These are phyloP conservation scores for Fulmarus glacialis DNA, from an alignment of 2,113 vertebrate genomes.

Conservation along the genomic window DNA sequence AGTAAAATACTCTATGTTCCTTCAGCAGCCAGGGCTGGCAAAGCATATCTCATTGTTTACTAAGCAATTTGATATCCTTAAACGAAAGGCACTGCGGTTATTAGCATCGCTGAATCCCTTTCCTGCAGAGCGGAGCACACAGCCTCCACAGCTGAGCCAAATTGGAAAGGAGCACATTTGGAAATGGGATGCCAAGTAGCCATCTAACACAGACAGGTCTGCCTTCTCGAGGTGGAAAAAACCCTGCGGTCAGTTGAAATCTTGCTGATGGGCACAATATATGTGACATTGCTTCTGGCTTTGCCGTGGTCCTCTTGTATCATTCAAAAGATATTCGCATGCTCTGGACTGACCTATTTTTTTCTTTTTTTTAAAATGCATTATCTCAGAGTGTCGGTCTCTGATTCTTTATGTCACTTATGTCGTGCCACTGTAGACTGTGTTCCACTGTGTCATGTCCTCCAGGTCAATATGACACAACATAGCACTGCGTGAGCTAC, in stretches of 20 bases:
- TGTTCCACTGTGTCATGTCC: not conserved
- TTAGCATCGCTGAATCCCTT: not conserved
- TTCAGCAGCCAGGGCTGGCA: not conserved
- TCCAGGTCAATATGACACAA: not conserved
- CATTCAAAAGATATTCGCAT: not conserved
- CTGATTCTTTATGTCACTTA: not conserved
- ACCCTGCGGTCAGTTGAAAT: rapidly evolving
- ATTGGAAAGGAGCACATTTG: not conserved
- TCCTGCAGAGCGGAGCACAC: not conserved
- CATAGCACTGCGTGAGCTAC: not conserved
- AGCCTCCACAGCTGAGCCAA: not conserved
- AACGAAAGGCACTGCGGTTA: not conserved
- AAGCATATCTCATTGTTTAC: not conserved
- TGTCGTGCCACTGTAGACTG: not conserved
- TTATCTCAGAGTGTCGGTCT: not conserved
- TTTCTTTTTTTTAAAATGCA: not conserved
- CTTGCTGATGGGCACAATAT: not conserved
- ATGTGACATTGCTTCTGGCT: not conserved
- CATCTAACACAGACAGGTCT: not conserved
- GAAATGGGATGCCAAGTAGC: not conserved
- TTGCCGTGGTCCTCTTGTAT: not conserved
- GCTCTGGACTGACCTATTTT: not conserved
- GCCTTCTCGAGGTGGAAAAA: not conserved
- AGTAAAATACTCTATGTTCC: not conserved
- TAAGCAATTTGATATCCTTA: not conserved